Percentiles rank a stretch among this genome's conserved stretches.
These are phyloP conservation scores for Coryphaenoides rupestris DNA, from an alignment of 2,113 vertebrate genomes.

Conservation along the genomic window DNA sequence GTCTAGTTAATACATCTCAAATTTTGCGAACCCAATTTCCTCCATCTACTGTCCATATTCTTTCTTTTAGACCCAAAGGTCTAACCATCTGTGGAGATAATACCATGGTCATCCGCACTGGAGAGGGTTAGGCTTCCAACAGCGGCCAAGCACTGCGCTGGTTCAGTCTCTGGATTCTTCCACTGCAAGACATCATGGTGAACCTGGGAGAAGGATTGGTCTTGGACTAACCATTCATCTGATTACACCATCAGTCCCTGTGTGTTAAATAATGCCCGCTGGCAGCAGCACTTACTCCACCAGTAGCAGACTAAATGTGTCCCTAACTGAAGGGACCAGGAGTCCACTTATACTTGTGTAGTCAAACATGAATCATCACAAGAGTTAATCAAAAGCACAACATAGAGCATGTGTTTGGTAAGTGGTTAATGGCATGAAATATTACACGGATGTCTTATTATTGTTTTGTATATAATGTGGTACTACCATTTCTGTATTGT, in stretches of 20 bases:
- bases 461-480: too few species aligned
- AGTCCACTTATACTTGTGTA: constrained; percentile 53
- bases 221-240: constrained; percentile 19
- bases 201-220: constrained; percentile 56
- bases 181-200: constrained; percentile 54
- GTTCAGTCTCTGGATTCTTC: constrained; percentile 57
- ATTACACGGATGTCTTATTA: neutral
- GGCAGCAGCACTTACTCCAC: constrained; percentile 44
- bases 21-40: too few species aligned
- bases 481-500: too few species aligned
- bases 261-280: constrained; percentile 18
- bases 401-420: constrained; percentile 57
- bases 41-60: neutral
- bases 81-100: constrained; percentile 50
- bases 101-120: constrained; percentile 35
- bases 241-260: constrained; percentile 48
- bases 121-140: constrained; percentile 29
- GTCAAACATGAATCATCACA: constrained; percentile 61
- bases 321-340: constrained; percentile 13
- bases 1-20: too few species aligned
- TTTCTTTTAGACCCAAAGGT: constrained; percentile 35
- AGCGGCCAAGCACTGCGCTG: constrained; percentile 36
- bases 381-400: constrained; percentile 12
- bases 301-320: constrained; percentile 53
- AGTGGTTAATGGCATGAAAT: constrained; percentile 18